These are phyloP conservation scores for Drosophila ustulata DNA, from an alignment of 2,888 invertebrate genomes.

Conservation along the genomic window DNA sequence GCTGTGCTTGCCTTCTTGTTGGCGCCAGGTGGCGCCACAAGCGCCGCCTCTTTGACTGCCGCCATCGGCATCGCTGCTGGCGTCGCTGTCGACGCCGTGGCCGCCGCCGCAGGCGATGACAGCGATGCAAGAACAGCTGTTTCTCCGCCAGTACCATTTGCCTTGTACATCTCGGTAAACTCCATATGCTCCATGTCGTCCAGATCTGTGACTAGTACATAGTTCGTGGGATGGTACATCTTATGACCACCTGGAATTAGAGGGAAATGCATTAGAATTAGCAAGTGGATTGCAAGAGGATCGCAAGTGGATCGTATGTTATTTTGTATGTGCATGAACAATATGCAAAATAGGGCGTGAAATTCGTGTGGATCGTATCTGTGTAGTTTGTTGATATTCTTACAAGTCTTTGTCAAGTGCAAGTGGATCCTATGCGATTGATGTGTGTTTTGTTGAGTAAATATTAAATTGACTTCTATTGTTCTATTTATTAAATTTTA, in stretches of 20 bases:
- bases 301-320: neutral
- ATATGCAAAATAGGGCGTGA: neutral
- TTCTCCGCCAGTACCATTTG: slow-evolving; percentile 26
- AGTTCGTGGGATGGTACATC: slow-evolving; percentile 98
- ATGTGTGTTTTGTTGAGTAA: too few relatives aligned
- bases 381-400: too few relatives aligned
- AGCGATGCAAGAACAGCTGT: neutral
- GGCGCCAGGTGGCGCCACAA: slow-evolving; percentile 4
- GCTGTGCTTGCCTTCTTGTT: slow-evolving; percentile 33
- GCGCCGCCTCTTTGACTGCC: slow-evolving; percentile 58
- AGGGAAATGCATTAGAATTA: neutral
- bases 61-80: slow-evolving; percentile 35
- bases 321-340: neutral
- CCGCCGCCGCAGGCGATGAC: slow-evolving; percentile 19
- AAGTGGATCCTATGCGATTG: too few relatives aligned
- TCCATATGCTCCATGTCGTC: slow-evolving; percentile 87
- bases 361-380: neutral
- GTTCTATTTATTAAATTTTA: too few relatives aligned
- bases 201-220: slow-evolving; percentile 95
- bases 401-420: too few relatives aligned
- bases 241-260: slow-evolving; percentile 91
- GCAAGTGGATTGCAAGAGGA: neutral
- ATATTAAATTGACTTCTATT: too few relatives aligned
- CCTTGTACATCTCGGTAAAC: slow-evolving; percentile 79
- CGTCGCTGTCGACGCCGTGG: slow-evolving; percentile 18